These are phyloP conservation scores for Tragelaphus buxtoni DNA, from an alignment of 2,113 vertebrate species.

Conservation along the genomic window DNA sequence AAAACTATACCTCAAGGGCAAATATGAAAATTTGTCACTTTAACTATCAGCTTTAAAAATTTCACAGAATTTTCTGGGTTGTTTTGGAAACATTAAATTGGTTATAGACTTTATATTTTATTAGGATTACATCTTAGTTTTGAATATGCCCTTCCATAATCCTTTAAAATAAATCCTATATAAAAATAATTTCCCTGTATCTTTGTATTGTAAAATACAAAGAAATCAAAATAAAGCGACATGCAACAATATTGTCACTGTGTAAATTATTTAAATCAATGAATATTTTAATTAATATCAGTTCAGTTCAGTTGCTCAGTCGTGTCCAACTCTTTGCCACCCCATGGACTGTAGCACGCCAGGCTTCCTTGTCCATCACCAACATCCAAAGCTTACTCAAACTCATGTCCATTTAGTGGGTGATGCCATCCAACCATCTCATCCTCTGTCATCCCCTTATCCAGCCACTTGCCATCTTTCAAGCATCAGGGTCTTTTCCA, in stretches of 20 bases:
- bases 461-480: too few relatives aligned
- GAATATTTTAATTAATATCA: background rate
- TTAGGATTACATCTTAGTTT: background rate
- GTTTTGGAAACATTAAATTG: background rate
- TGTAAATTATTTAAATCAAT: background rate
- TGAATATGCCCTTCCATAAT: background rate
- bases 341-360: background rate
- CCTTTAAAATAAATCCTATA: background rate
- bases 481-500: background rate
- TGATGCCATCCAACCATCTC: background rate
- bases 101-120: background rate
- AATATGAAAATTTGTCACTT: background rate
- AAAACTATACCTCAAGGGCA: background rate
- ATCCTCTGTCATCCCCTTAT: background rate
- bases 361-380: background rate
- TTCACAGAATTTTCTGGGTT: background rate
- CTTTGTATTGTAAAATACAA: background rate
- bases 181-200: background rate
- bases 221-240: background rate
- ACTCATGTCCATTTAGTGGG: background rate
- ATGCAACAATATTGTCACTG: background rate
- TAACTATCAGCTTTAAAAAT: background rate
- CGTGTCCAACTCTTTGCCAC: fast-evolving
- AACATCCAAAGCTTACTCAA: background rate
- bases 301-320: background rate